Percentiles rank a stretch among this genome's conserved stretches.
phyloP scores from a whole-genome alignment of 2,113 vertebrate genomes.

The Platanista minor region DNA sequence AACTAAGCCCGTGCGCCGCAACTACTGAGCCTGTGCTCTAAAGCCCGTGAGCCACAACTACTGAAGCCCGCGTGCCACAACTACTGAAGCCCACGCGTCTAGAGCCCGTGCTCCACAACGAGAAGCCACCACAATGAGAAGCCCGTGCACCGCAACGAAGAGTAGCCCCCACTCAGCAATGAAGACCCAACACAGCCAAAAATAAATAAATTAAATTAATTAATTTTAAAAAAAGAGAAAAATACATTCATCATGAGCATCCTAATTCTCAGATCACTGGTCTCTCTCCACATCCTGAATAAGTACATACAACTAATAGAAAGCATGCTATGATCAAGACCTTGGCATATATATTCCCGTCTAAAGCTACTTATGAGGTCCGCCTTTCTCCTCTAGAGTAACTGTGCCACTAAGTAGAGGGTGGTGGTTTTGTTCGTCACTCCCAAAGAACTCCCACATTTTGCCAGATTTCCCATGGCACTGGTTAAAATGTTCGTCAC shows the following conservation, averaged over 20 bases:
- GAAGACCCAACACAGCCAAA: too few species aligned
- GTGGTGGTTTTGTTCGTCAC: neutral
- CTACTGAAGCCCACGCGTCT: too few species aligned
- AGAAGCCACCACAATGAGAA: too few species aligned
- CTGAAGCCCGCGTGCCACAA: too few species aligned
- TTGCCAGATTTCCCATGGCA: neutral
- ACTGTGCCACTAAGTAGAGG: neutral
- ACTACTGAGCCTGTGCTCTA: too few species aligned
- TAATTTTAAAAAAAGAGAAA: neutral
- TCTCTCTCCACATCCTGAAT: neutral
- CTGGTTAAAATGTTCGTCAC: neutral
- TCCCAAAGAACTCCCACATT: neutral
- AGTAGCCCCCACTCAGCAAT: too few species aligned
- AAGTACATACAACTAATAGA: neutral
- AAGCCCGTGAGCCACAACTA: too few species aligned
- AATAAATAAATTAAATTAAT: too few species aligned
- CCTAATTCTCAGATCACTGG: neutral
- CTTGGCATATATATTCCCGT: neutral
- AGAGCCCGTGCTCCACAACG: too few species aligned
- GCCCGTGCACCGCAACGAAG: too few species aligned
- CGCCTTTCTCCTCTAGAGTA: neutral
- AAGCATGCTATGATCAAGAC: conserved; percentile 16
- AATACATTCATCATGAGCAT: conserved; percentile 30
- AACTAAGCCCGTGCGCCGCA: too few species aligned
- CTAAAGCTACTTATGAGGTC: neutral